phyloP scores from a whole-genome alignment of 2,113 vertebrate genomes.

The Pimephales promelas region DNA sequence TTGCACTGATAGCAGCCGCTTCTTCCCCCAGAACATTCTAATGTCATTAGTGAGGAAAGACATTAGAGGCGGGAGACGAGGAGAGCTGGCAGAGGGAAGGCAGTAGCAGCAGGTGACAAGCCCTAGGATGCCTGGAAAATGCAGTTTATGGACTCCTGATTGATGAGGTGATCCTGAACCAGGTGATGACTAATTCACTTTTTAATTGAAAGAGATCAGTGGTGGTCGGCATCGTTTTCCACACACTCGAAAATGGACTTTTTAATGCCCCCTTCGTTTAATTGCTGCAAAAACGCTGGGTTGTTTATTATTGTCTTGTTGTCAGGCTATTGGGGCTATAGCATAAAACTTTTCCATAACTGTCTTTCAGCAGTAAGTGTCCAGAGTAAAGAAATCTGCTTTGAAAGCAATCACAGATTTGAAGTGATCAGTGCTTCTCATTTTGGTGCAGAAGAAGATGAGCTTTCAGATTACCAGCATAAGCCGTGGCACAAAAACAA shows the following conservation, averaged over 20 bases:
- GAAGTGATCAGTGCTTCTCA: not conserved
- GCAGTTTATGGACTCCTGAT: constrained; percentile 57
- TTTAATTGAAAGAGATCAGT: constrained; percentile 52
- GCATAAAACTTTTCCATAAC: not conserved
- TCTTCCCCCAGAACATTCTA: constrained; percentile 35
- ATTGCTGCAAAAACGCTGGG: not conserved
- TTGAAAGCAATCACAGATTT: constrained; percentile 12
- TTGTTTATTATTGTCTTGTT: constrained; percentile 31
- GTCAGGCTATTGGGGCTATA: not conserved
- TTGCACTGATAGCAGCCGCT: constrained; percentile 16
- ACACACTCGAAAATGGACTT: constrained; percentile 35
- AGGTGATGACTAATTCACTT: constrained; percentile 58
- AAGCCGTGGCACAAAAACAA: constrained; percentile 28
- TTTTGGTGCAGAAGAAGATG: constrained; percentile 3
- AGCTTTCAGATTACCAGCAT: constrained; percentile 28
- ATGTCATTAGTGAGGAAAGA: constrained; percentile 56
- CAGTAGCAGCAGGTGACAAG: constrained; percentile 57
- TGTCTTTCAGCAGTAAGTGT: not conserved
- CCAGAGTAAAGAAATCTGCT: not conserved
- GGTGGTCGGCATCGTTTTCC: constrained; percentile 34
- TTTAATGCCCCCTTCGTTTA: constrained; percentile 42
- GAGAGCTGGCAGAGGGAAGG: constrained; percentile 39
- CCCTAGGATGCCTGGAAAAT: constrained; percentile 53
- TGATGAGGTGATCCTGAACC: constrained; percentile 61
- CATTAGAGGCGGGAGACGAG: constrained; percentile 52